phyloP scores from a whole-genome alignment of 2,113 vertebrate genomes.

The Brachypteracias leptosomus region DNA sequence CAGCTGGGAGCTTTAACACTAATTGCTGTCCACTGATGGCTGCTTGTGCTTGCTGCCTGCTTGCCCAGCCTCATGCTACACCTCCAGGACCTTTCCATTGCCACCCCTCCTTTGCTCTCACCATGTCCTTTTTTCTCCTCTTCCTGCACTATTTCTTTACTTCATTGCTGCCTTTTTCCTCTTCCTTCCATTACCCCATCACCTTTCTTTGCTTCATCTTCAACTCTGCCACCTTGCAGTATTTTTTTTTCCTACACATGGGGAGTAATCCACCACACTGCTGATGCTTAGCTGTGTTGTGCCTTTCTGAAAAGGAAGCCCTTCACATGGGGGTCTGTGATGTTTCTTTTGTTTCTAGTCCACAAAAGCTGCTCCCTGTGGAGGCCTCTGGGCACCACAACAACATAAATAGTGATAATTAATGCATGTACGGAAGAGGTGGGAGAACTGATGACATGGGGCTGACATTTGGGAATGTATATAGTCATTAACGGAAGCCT shows the following conservation, averaged over 20 bases:
- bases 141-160: not conserved
- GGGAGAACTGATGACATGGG: not conserved
- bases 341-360: not conserved
- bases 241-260: not conserved
- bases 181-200: not conserved
- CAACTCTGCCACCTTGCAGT: not conserved
- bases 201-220: not conserved
- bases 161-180: not conserved
- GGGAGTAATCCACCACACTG: not conserved
- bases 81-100: not conserved
- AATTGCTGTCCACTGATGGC: accelerated
- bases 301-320: not conserved
- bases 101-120: not conserved
- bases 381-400: not conserved
- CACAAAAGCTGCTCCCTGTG: not conserved
- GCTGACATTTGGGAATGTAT: not conserved
- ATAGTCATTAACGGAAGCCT: not conserved
- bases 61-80: not conserved
- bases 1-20: not conserved
- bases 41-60: accelerated
- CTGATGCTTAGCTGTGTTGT: not conserved
- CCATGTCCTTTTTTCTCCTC: not conserved
- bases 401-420: not conserved
- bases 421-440: not conserved
- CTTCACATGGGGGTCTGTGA: not conserved